These are phyloP conservation scores for Dermatemys mawii DNA, from an alignment of 2,113 vertebrate species.

Conservation along the genomic window DNA sequence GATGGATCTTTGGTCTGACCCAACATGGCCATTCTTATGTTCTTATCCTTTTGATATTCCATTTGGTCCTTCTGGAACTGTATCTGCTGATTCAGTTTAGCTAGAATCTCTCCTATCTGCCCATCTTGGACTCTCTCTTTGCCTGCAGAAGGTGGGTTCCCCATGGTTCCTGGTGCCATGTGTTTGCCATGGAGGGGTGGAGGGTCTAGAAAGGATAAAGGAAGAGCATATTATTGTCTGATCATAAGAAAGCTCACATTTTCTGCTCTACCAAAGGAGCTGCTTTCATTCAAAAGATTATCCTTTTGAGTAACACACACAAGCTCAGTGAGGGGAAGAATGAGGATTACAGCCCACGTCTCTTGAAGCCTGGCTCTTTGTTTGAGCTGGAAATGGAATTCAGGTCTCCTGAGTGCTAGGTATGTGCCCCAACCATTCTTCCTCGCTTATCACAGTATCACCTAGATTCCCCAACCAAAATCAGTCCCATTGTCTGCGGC, in stretches of 20 bases:
- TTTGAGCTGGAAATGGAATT: background rate
- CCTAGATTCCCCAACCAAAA: too few relatives aligned
- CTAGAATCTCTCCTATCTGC: background rate
- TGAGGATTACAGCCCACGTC: background rate
- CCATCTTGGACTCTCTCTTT: background rate
- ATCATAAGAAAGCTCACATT: background rate
- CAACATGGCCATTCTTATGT: too few relatives aligned
- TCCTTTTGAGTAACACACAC: background rate
- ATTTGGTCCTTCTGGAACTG: background rate
- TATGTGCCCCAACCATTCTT: background rate
- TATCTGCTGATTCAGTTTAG: background rate
- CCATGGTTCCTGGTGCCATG: too few relatives aligned
- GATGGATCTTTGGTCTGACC: too few relatives aligned
- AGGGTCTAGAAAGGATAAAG: background rate
- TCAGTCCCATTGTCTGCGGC: too few relatives aligned
- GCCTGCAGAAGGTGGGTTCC: too few relatives aligned
- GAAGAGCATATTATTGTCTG: background rate
- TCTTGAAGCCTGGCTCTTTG: background rate
- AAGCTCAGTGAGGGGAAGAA: background rate
- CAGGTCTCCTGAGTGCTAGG: background rate
- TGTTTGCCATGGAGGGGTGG: too few relatives aligned
- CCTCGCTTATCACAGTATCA: background rate
- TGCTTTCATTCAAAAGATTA: background rate
- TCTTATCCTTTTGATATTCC: background rate
- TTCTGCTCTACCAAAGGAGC: background rate